Evolutionary conservation across 2,797 vertebrate species (phyloP), one percentile per base, ranked within the genome.

Genomic region (Helostoma temminkii): DNA sequence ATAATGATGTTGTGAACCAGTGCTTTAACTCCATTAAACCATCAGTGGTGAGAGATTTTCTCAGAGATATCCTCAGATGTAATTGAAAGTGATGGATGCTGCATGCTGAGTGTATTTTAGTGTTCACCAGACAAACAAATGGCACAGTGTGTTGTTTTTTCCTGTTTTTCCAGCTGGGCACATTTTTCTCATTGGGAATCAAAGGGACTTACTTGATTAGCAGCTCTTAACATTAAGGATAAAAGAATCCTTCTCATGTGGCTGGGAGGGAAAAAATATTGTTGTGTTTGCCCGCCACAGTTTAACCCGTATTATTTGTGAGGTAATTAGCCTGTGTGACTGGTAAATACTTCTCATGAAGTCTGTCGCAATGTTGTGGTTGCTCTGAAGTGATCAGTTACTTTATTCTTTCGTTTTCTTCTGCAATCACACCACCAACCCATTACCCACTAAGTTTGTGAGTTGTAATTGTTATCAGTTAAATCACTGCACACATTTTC

Each of bases 181-280:
- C 36, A 18, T 73, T 84, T 78, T 69, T 52, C 57, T 67, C 15
- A 7, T 41, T 55, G 41, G 16, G 39, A 56, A 79, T 70, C 56
- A 57, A 76, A 89, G 69, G 80, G 67, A 53, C 76, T 79, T 82
- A 89, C 65, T 87, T 58, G 36, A 83, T 86, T 85, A 83, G 70
- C 53, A 6, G 56, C 5, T 71, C 58, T 85, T 53, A 81, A 66
- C 71, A 43, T 49, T 81, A 10, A 36, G 70, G 63, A 55, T 69
- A 59, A 19, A 58, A 67, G 71, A 80, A 89, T 84, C 66, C 69
- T 63, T 89, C 79, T 89, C 83, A 91, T 88, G 89, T 90, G 89
- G 89, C 82, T 71, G 42, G 32, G 45, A 34, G 28, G 71, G 71
- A 11, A 4, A 60, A 56, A 28, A 72, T 66, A 74, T 67, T 71